Evolutionary conservation across 2,888 invertebrate species (phyloP).

Genomic region (Patella pellucida): DNA sequence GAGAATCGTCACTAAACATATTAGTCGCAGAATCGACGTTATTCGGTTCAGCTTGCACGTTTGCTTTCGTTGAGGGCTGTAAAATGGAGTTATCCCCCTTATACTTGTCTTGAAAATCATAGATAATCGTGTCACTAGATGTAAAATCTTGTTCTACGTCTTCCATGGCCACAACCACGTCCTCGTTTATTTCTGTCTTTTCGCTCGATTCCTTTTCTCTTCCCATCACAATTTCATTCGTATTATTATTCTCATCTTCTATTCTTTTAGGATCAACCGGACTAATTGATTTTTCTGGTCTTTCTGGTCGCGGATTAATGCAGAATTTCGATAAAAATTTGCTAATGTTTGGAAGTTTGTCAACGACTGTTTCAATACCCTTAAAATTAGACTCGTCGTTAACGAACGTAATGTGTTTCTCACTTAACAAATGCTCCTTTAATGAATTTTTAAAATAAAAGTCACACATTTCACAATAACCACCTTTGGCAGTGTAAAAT

Average conservation of each 20-base stretch:
- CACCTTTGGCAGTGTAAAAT: slow-evolving; percentile 21
- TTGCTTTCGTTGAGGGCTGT: not conserved
- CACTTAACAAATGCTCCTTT: slow-evolving; percentile 19
- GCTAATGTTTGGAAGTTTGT: slow-evolving; percentile 21
- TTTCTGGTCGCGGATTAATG: not conserved
- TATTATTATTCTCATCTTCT: slow-evolving; percentile 12
- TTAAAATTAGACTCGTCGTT: slow-evolving; percentile 23
- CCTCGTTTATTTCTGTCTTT: not conserved
- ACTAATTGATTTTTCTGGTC: no score
- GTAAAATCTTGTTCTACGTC: not conserved
- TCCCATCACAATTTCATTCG: not conserved
- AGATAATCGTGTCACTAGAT: not conserved
- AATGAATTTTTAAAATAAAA: slow-evolving; percentile 20
- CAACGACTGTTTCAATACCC: slow-evolving; percentile 19
- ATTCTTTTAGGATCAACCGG: not conserved
- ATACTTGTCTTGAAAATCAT: not conserved
- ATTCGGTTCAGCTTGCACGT: not conserved
- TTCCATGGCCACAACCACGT: not conserved
- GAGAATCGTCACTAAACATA: slow-evolving; percentile 19
- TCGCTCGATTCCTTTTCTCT: not conserved
- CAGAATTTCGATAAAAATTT: slow-evolving; percentile 23
- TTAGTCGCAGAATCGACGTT: not conserved
- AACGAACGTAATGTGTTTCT: slow-evolving; percentile 21
- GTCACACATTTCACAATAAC: slow-evolving; percentile 30
- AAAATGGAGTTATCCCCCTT: not conserved